phyloP scores from a whole-genome alignment of 92 coral and sea anemone genomes.

The Palythoa grandiflora region DNA sequence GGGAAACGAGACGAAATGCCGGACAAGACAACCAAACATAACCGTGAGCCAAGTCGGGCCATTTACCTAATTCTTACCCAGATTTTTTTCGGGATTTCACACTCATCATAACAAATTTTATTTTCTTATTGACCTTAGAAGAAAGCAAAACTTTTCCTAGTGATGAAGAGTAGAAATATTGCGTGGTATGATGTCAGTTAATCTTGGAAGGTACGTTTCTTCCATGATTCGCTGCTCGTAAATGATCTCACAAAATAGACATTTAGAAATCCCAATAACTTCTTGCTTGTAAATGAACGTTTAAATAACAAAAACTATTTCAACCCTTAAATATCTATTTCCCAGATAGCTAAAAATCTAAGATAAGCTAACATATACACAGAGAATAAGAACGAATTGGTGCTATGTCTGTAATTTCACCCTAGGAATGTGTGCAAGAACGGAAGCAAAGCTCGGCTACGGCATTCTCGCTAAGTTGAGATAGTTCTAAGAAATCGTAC shows the following conservation, averaged over 20 bases:
- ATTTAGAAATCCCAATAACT: conserved; percentile 44
- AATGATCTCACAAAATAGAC: conserved; percentile 73
- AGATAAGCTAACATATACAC: not conserved
- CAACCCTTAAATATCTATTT: not conserved
- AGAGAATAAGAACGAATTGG: not conserved
- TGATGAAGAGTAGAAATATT: conserved; percentile 49
- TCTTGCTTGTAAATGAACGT: not conserved
- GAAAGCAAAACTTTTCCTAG: conserved; percentile 39
- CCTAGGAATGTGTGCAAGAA: conserved; percentile 33
- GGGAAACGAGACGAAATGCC: not conserved
- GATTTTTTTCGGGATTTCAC: not conserved
- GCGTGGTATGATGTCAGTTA: conserved; percentile 95
- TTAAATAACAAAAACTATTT: not conserved
- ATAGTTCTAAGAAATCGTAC: not conserved
- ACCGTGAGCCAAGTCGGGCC: not conserved
- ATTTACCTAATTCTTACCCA: not conserved
- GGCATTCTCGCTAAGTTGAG: not conserved
- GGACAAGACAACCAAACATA: not conserved
- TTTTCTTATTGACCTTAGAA: conserved; percentile 49
- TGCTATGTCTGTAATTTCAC: not conserved
- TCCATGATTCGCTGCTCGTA: conserved; percentile 35
- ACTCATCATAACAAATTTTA: conserved; percentile 37
- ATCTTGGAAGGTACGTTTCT: conserved; percentile 45
- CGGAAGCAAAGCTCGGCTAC: not conserved
- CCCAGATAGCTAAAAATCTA: not conserved